Percentiles rank a stretch among this genome's conserved stretches.
phyloP scores from a whole-genome alignment of 2,113 vertebrate species.

The Brevimyrus niger region DNA sequence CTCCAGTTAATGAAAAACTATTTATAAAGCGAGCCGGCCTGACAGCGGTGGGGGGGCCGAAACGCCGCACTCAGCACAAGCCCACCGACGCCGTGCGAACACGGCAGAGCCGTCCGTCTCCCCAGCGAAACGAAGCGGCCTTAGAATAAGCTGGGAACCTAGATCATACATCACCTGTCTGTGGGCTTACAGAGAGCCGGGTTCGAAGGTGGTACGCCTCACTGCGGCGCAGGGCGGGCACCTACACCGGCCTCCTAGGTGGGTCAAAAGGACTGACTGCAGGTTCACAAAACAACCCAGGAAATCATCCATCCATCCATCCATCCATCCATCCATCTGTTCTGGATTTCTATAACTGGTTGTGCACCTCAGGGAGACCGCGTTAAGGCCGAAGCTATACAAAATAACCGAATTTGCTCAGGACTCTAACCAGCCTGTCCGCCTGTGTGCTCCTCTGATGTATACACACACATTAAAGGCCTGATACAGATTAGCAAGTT shows the following conservation, averaged over 20 bases:
- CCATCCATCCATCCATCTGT: background rate
- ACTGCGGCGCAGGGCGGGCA: background rate
- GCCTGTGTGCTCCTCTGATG: background rate
- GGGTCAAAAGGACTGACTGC: background rate
- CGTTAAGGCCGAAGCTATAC: background rate
- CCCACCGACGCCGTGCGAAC: background rate
- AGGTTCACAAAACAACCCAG: background rate
- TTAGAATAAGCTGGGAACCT: background rate
- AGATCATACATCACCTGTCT: background rate
- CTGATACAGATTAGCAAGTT: background rate
- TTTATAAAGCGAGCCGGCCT: background rate
- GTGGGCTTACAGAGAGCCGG: background rate
- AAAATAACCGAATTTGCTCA: background rate
- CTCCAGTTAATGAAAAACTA: constrained; percentile 10
- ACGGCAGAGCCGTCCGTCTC: background rate
- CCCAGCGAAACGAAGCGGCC: background rate
- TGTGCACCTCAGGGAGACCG: background rate
- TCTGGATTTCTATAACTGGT: background rate
- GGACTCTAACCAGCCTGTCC: background rate
- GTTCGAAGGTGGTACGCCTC: background rate
- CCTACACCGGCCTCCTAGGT: background rate
- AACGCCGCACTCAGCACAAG: background rate
- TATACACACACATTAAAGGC: background rate
- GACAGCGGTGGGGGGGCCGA: background rate
- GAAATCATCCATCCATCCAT: background rate